Base-by-base conservation (phyloP, 2,888 invertebrate species). In the Globia sparganii region DNA sequence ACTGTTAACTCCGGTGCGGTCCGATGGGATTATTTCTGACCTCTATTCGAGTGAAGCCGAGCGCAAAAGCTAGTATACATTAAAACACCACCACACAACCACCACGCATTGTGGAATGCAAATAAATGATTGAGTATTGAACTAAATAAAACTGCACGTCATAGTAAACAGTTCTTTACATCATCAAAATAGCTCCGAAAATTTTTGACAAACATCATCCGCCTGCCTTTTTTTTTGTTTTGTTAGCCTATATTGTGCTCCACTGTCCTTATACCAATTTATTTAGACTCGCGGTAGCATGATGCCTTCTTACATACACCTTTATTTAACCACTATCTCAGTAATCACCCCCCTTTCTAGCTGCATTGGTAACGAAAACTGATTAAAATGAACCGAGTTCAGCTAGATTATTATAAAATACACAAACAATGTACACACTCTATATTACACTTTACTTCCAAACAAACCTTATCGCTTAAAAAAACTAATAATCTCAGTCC, bases 401-500 rank as follows among this genome's bases (percentile, higher is more conserved):
- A 21, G 6, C n/a, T 34, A n/a, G 4, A 64, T 31, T 40, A 15
- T 9, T 25, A 62, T 9, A 21, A 65, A 70, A 70, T 8, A 31
- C 53, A 53, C n/a, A 46, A 25, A 28, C 34, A 21, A 28, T 34
- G 18, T 28, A 25, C 13, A 1, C 6, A 74, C 21, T 28, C 2
- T 25, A 4, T 4, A 11, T 3, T 13, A 59, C 18, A 31, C 13
- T 43, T 13, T 8, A 66, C 11, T 8, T 28, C 13, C 11, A 46
- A 58, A 73, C 31, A 73, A 61, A 31, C 0, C 3, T 0, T 4
- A 34, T 15, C 0, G 21, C 53, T 62, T 43, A 3, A 49, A 67
- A 77, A 76, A 78, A 70, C 40, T 11, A 56, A 68, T 68, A 56
- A 37, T 8, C 18, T 18, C 28, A 25, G n/a, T 21, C 37, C 62